Conservation (phyloP, 2,113 vertebrate genomes). For the Sminthopsis crassicaudata region DNA sequence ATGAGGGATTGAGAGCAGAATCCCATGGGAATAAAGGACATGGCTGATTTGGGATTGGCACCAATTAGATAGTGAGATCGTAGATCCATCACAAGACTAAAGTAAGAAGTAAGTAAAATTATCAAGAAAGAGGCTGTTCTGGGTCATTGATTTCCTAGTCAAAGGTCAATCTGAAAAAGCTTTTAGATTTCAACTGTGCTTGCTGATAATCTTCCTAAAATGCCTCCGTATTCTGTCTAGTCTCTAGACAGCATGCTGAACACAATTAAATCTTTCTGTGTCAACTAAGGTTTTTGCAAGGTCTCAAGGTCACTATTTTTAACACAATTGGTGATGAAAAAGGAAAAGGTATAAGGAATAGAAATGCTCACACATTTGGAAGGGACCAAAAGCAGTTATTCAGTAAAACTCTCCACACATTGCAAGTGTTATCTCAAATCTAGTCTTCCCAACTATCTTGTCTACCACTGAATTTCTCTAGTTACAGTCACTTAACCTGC, state of each 20-base stretch:
- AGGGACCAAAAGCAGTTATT: neutral
- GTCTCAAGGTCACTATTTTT: neutral
- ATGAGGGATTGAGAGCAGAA: neutral
- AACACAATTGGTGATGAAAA: neutral
- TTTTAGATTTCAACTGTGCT: neutral
- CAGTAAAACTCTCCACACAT: neutral
- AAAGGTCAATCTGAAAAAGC: neutral
- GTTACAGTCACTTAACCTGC: neutral
- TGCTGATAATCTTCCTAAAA: neutral
- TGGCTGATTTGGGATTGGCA: neutral
- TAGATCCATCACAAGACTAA: neutral
- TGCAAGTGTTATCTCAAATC: neutral
- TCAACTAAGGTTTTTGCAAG: neutral
- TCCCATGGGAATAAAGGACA: neutral
- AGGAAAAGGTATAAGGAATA: neutral
- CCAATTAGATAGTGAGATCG: neutral
- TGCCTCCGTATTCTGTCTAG: neutral
- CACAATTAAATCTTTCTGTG: neutral
- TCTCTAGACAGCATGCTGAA: neutral
- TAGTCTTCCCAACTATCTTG: neutral
- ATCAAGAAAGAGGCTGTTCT: neutral
- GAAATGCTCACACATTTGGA: neutral
- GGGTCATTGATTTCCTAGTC: neutral
- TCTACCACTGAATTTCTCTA: neutral
- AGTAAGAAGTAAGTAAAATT: neutral